Evolutionary conservation across 1,140 invertebrate genomes (phyloP).

Genomic region (Delia radicum): DNA sequence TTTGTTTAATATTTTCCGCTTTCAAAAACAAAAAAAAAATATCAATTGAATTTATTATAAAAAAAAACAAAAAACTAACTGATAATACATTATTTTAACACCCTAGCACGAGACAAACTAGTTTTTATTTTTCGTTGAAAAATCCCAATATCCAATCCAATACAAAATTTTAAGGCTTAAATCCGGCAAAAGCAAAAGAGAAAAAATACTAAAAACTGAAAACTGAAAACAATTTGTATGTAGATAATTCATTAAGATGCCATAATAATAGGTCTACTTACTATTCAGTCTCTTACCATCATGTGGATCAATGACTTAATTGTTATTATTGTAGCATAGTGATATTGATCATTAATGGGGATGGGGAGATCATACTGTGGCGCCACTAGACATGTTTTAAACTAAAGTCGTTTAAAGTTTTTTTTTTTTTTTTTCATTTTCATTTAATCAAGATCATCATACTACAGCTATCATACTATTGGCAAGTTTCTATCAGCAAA

Average conservation of each 20-base stretch:
- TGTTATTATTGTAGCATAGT: constrained; percentile 16
- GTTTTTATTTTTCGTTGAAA: too few relatives aligned
- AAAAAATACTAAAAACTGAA: not conserved
- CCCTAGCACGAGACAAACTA: constrained; percentile 5
- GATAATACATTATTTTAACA: constrained; percentile 10
- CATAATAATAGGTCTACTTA: not conserved
- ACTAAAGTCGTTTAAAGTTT: not conserved
- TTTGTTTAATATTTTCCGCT: not conserved
- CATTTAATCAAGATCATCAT: not conserved
- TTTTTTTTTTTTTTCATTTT: not conserved
- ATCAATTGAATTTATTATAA: not conserved
- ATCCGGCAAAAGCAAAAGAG: not conserved
- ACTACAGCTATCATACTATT: not conserved
- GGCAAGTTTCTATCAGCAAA: too few relatives aligned
- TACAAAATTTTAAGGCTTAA: not conserved
- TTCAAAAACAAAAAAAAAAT: not conserved
- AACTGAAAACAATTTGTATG: not conserved
- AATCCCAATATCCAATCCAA: not conserved
- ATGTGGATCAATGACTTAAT: constrained; percentile 19
- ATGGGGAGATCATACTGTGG: not conserved
- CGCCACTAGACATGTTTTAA: constrained; percentile 13
- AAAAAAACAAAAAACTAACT: not conserved
- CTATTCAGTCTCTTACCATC: not conserved
- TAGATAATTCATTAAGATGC: not conserved
- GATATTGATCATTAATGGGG: constrained; percentile 12